These are phyloP conservation scores for Dimorphilus gyrociliatus DNA, from an alignment of 2,888 invertebrate species.

Conservation along the genomic window DNA sequence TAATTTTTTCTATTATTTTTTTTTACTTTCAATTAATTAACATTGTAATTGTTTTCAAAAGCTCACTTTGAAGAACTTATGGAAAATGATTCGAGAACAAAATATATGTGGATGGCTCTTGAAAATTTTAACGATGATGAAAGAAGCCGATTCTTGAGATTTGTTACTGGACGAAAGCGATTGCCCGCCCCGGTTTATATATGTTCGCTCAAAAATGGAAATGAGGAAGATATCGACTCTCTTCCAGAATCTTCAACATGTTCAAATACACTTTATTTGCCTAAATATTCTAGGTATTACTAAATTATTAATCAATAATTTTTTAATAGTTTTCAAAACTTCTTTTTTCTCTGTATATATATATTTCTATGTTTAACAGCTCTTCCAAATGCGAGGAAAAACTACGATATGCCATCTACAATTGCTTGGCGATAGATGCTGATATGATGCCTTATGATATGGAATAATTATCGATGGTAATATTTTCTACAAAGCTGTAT, in stretches of 20 bases:
- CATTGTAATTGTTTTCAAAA: slow-evolving; percentile 6
- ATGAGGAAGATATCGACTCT: slow-evolving; percentile 24
- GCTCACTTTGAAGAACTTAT: slow-evolving; percentile 34
- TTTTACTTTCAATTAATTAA: neutral
- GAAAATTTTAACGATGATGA: slow-evolving; percentile 34
- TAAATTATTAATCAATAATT: too few species aligned
- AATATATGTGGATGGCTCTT: slow-evolving; percentile 33
- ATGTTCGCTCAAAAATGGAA: slow-evolving; percentile 25
- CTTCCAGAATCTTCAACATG: slow-evolving; percentile 37
- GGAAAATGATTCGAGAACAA: slow-evolving; percentile 26
- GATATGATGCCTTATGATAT: slow-evolving; percentile 31
- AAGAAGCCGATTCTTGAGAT: slow-evolving; percentile 31
- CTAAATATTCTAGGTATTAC: slow-evolving; percentile 33
- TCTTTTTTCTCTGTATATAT: neutral
- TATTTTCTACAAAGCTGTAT: too few species aligned
- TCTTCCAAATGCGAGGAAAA: slow-evolving; percentile 34
- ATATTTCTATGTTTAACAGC: slow-evolving; percentile 16
- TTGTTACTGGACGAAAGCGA: slow-evolving; percentile 34
- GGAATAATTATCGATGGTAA: slow-evolving; percentile 3
- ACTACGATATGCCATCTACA: slow-evolving; percentile 34
- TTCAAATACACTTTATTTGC: slow-evolving; percentile 35
- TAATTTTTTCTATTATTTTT: slow-evolving; percentile 9
- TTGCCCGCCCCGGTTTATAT: slow-evolving; percentile 32
- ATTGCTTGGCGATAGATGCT: slow-evolving; percentile 37
- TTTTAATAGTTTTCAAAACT: neutral